A percentile compares a stretch with the other conserved stretches of the same genome.
Evolutionary conservation across 2,797 vertebrate species (phyloP).

Genomic region (Thamnophis elegans): DNA sequence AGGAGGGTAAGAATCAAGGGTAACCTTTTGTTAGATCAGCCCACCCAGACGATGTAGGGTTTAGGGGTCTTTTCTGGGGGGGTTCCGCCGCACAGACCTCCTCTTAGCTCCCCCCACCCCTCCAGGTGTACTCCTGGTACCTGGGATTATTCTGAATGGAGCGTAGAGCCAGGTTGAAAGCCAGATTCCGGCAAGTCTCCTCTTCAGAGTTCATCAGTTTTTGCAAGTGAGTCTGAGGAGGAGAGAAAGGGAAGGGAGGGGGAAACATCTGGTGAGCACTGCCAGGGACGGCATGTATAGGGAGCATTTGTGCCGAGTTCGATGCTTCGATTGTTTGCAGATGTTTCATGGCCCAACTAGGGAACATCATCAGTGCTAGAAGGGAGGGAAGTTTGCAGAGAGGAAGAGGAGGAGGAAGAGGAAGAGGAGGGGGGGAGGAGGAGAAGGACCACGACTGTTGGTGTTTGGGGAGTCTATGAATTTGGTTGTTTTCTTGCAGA

Average conservation of each 20-base stretch:
- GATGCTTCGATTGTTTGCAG: neutral
- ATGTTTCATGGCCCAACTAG: neutral
- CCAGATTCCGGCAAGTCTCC: slow-evolving; percentile 91
- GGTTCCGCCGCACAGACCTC: neutral
- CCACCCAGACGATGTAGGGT: neutral
- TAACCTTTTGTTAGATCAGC: too few relatives aligned
- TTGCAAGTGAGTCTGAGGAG: slow-evolving; percentile 87
- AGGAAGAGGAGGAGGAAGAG: too few relatives aligned
- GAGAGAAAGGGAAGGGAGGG: neutral
- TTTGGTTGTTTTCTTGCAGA: too few relatives aligned
- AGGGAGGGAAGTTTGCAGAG: neutral
- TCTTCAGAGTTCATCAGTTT: slow-evolving; percentile 91
- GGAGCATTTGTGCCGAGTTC: neutral
- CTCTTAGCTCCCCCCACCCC: too few relatives aligned
- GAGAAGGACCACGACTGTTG: too few relatives aligned
- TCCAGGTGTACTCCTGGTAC: slow-evolving; percentile 70
- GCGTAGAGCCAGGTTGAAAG: slow-evolving; percentile 91
- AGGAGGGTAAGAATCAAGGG: neutral
- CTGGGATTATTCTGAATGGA: slow-evolving; percentile 94
- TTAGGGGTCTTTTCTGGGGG: neutral
- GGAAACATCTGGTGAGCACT: neutral
- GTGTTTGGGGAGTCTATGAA: too few relatives aligned
- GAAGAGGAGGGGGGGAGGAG: too few relatives aligned
- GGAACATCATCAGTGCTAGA: neutral
- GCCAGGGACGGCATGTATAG: neutral